Evolutionary conservation across 2,113 vertebrate species (phyloP), one percentile per base, ranked within the genome.

Genomic region (Trinectes maculatus): DNA sequence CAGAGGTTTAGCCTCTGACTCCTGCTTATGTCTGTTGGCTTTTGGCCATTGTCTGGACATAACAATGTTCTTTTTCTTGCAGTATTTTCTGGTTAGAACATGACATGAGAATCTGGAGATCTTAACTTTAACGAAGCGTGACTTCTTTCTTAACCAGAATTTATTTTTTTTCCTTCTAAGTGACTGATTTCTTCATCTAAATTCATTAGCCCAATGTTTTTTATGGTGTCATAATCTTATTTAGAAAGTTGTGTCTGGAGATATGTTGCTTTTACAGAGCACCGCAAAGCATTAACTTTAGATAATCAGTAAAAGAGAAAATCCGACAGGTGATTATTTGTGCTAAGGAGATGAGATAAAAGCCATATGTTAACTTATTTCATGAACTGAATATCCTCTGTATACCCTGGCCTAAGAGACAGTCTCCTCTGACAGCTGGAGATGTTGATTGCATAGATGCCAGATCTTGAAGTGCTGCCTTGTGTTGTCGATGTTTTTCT

Each of bases 391-490:
- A 74, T 39, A 33, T 18, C 44, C 24, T 64, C 52, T 25, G 57
- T 42, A 37, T 26, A 26, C 21, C 22, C 15, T 73, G 21, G 36
- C 44, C 47, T 28, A 8, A 6, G 13, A 44, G 49, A 10, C 7
- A 4, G 3, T 34, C 34, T 48, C 46, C 21, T 55, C 3, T 11
- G 49, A 31, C 43, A 49, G 57, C 65, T 62, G 47, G 40, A 57
- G n/a, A 74, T 71, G 21, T 37, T 76, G 37, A 47, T 53, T 65
- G 55, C 29, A 58, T 25, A 43, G 31, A 49, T 37, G 33, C 47
- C 68, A 74, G n/a, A 52, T 63, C 47, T 33, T 68, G 57, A 85
- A 83, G 36, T 66, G 62, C 24, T 74, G 54, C 51, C 64, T 65
- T 64, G 53, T 79, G 71, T 77, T 34, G 26, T 61, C 57, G 16